Base-by-base conservation (phyloP, 2,797 vertebrate genomes). In the Aldrovandia affinis region DNA sequence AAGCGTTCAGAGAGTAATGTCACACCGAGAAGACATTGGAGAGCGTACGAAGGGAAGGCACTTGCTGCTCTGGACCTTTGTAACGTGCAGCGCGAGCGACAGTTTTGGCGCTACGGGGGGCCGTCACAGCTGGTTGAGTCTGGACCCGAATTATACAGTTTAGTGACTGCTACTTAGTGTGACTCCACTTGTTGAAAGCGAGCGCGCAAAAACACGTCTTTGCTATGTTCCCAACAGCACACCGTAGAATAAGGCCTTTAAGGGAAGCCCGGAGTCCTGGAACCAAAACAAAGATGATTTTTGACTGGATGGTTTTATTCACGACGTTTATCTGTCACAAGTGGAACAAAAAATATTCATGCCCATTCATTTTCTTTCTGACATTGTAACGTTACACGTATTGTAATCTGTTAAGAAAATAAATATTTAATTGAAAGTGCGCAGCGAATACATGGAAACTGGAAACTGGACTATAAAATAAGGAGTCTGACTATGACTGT, bases 161-260 rank as follows among this genome's bases (percentile, higher is more conserved):
- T 93, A 87, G 88, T 94, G 90, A 92, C 88, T 89, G 89, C 90
- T 91, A 94, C 86, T 90, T 89, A 92, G 91, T 91, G 90, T 92
- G 92, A 94, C 94, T 90, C 86, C 87, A 91, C 89, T 88, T 86
- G 91, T 87, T 92, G 89, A 93, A 91, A 92, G 90, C 89, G 89
- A 90, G 90, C 86, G 90, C 84, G 88, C 85, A 90, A 93, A 90
- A 78, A 82, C 87, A 84, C 88, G 83, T 89, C 22, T 75, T 15
- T 83, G 87, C 80, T 30, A n/a, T 33, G 4, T 39, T 70, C 33
- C 1, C 39, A 12, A 33, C 4, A 54, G 47, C 4, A 77, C 28
- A 57, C 65, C 22, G 25, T 36, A 42, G 39, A 18, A 20, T 12
- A 47, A 47, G 28, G 61, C 28, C 61, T 65, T 30, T n/a, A 65